Percentiles rank a stretch among this genome's conserved stretches.
These are phyloP conservation scores for Leucopternis melanops DNA, from an alignment of 2,113 vertebrate species.

Conservation along the genomic window DNA sequence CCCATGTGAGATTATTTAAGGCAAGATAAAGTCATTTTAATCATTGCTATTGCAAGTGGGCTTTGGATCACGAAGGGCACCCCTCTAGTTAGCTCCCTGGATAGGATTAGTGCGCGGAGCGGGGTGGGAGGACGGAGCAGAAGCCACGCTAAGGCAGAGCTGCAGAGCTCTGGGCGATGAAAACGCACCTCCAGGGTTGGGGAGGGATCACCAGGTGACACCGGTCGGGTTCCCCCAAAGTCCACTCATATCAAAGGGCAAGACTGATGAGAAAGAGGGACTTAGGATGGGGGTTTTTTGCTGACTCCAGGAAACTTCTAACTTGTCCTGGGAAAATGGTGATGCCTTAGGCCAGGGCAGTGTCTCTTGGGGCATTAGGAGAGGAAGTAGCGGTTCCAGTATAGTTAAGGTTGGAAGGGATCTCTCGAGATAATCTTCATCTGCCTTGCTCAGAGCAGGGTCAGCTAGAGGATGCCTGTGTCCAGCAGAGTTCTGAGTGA, in stretches of 20 bases:
- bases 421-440: too few relatives aligned
- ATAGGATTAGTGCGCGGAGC: background rate
- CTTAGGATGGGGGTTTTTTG: background rate
- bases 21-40: conserved; percentile 58
- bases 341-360: background rate
- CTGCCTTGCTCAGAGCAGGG: too few relatives aligned
- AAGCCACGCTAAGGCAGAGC: background rate
- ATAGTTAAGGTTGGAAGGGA: too few relatives aligned
- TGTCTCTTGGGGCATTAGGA: background rate
- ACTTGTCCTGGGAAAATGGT: background rate
- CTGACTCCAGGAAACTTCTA: background rate
- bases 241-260: background rate
- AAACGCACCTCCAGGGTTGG: background rate
- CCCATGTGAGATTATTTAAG: conserved; percentile 65
- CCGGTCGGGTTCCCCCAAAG: fast-evolving
- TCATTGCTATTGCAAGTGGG: conserved; percentile 23
- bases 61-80: conserved; percentile 30
- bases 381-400: background rate
- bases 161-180: background rate
- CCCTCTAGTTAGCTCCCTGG: background rate
- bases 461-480: too few relatives aligned
- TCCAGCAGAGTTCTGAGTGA: too few relatives aligned
- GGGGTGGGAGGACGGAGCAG: background rate
- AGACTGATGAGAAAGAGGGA: background rate
- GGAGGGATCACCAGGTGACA: background rate